Conservation (phyloP, 2,888 invertebrate genomes). For the Eupithecia inturbata region DNA sequence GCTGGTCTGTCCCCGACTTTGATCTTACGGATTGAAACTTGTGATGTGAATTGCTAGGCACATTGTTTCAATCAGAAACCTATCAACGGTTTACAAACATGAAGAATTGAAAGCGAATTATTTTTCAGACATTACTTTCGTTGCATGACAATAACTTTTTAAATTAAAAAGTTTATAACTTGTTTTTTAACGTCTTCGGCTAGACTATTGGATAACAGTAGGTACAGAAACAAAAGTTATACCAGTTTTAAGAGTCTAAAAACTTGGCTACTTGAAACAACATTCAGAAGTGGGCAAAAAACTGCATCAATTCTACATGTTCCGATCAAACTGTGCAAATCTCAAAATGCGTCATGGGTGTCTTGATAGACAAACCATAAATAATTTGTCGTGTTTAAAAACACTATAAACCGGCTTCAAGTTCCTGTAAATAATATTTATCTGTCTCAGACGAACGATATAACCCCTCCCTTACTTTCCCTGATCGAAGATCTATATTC, state of each 20-base stretch:
- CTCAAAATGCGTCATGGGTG: background rate
- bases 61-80: background rate
- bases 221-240: background rate
- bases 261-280: background rate
- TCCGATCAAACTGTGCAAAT: background rate
- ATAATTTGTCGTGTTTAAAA: too few species aligned
- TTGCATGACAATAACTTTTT: background rate
- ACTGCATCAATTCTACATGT: too few species aligned
- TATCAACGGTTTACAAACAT: background rate
- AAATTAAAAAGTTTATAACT: background rate
- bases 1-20: background rate
- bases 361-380: too few species aligned
- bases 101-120: background rate
- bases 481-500: too few species aligned
- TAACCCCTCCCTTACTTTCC: too few species aligned
- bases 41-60: background rate
- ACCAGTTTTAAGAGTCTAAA: background rate
- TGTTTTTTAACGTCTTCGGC: conserved; percentile 1
- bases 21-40: background rate
- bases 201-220: background rate
- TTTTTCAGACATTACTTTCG: background rate
- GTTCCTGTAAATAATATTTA: too few species aligned
- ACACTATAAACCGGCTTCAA: too few species aligned
- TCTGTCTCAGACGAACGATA: too few species aligned
- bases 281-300: too few species aligned